Percentiles rank a stretch among this genome's conserved stretches.
phyloP scores from a whole-genome alignment of 2,888 invertebrate species.

The Drosophila nr. perissopoda region DNA sequence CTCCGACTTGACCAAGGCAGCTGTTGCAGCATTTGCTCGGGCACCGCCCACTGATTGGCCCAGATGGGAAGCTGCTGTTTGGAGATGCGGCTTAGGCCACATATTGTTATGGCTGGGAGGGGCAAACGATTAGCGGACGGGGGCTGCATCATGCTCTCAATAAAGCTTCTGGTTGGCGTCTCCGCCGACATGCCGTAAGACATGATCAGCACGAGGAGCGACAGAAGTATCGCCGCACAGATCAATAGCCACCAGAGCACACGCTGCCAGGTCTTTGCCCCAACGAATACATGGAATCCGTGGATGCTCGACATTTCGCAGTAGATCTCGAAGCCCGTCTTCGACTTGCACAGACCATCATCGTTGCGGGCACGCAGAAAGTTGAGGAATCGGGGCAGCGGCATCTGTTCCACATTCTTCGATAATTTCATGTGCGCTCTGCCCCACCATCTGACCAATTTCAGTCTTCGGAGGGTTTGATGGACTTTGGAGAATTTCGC shows the following conservation, averaged over 20 bases:
- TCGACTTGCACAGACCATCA: constrained; percentile 72
- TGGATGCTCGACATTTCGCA: constrained; percentile 83
- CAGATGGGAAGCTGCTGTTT: constrained; percentile 74
- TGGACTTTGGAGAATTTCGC: constrained; percentile 6
- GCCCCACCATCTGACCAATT: constrained; percentile 43
- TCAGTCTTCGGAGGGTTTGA: constrained; percentile 37
- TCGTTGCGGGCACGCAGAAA: constrained; percentile 77
- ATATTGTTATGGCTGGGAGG: constrained; percentile 87
- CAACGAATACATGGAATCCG: constrained; percentile 78
- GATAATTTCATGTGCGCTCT: constrained; percentile 3
- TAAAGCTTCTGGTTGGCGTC: constrained; percentile 87
- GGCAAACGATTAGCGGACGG: constrained; percentile 84
- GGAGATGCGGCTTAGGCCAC: constrained; percentile 86
- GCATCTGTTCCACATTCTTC: constrained; percentile 30
- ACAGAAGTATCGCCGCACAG: constrained; percentile 85
- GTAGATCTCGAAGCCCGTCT: constrained; percentile 81
- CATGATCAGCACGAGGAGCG: constrained; percentile 86
- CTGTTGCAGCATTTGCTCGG: constrained; percentile 38
- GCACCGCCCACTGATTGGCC: constrained; percentile 84
- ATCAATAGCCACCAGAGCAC: constrained; percentile 87
- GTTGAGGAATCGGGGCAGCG: constrained; percentile 52
- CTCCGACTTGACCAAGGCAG: constrained; percentile 55
- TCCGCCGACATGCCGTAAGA: constrained; percentile 87
- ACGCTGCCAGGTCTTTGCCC: constrained; percentile 76
- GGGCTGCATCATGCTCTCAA: constrained; percentile 85